Percentiles rank a stretch among this genome's conserved stretches.
These are phyloP conservation scores for Buceros bicornis DNA, from an alignment of 2,797 vertebrate genomes.

Conservation along the genomic window DNA sequence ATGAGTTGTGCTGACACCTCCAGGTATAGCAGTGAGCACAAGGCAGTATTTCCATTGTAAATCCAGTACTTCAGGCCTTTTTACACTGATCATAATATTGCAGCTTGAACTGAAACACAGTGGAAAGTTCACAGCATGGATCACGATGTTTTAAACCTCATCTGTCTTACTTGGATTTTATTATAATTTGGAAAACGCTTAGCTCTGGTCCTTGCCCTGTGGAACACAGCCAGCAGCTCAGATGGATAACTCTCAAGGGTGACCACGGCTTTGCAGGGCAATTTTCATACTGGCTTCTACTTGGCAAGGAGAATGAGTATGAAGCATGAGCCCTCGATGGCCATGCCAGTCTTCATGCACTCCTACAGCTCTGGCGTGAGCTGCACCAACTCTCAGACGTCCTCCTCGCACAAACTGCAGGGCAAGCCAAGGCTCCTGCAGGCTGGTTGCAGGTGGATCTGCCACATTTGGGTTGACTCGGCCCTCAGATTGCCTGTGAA, in stretches of 20 bases:
- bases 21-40: not conserved
- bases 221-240: slow-evolving; percentile 41
- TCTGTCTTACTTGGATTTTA: slow-evolving; percentile 38
- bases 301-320: not conserved
- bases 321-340: not conserved
- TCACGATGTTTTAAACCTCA: slow-evolving; percentile 10
- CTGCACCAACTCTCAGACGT: not conserved
- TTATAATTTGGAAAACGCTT: slow-evolving; percentile 51
- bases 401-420: not conserved
- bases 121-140: slow-evolving; percentile 14
- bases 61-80: not conserved
- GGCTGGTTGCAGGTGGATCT: not conserved
- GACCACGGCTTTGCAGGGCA: slow-evolving; percentile 13
- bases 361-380: not conserved
- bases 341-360: fast-evolving
- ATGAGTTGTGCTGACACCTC: not conserved
- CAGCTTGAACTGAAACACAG: not conserved
- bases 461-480: not conserved
- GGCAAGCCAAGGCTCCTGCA: not conserved
- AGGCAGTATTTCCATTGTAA: not conserved
- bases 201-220: not conserved
- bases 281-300: not conserved
- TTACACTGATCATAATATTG: not conserved
- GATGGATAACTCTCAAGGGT: slow-evolving; percentile 23
- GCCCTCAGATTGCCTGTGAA: not conserved